These are phyloP conservation scores for Gallinago undulata DNA, from an alignment of 2,113 vertebrate species.

Conservation along the genomic window DNA sequence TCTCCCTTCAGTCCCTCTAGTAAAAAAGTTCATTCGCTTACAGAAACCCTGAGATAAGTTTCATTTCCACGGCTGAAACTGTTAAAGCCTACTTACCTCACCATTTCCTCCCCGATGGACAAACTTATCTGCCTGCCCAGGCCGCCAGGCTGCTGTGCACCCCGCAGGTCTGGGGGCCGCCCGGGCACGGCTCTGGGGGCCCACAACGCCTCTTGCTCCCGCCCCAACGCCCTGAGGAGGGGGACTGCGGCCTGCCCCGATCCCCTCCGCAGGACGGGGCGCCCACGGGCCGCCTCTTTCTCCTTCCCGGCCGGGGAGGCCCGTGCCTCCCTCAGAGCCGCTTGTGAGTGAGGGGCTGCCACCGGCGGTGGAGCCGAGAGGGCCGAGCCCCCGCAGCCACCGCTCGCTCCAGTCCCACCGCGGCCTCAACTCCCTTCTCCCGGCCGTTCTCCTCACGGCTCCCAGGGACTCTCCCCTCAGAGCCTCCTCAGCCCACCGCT, in stretches of 20 bases:
- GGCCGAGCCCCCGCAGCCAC: neutral
- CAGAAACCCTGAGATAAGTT: neutral
- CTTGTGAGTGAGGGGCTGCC: rapidly evolving
- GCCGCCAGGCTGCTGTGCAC: rapidly evolving
- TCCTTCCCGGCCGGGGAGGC: neutral
- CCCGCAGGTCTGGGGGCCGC: neutral
- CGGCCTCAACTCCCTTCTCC: too few relatives aligned
- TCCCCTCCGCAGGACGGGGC: neutral
- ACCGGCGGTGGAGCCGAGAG: neutral
- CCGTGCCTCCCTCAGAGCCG: neutral
- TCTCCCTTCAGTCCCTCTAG: neutral
- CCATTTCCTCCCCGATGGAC: neutral
- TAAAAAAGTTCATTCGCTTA: neutral
- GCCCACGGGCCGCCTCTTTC: neutral
- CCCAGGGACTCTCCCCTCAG: neutral
- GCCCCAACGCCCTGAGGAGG: too few relatives aligned
- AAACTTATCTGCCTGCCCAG: rapidly evolving
- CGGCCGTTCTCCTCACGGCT: neutral
- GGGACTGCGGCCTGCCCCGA: neutral
- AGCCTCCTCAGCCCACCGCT: neutral
- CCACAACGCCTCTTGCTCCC: neutral
- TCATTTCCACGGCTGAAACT: neutral
- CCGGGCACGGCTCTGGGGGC: neutral
- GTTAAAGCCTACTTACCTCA: neutral
- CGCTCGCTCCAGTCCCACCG: neutral